A percentile compares a stretch with the other conserved stretches of the same genome.
Evolutionary conservation across 2,888 invertebrate genomes (phyloP).

Genomic region (Apotomis turbidana): DNA sequence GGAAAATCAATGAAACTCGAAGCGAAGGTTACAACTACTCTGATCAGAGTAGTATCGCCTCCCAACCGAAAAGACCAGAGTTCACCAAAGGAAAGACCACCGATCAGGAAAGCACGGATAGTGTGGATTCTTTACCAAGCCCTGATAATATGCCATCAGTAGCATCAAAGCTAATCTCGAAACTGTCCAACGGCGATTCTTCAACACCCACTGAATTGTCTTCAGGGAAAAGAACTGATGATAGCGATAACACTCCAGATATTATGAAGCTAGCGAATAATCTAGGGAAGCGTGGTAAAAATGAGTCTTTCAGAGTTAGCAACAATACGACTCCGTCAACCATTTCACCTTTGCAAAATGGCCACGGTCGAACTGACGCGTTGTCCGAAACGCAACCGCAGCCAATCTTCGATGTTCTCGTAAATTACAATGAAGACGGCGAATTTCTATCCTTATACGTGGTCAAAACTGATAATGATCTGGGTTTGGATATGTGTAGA

Average conservation of each 20-base stretch:
- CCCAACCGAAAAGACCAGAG: constrained; percentile 59
- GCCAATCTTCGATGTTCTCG: constrained; percentile 75
- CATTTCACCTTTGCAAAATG: constrained; percentile 77
- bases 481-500: constrained; percentile 77
- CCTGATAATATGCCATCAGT: constrained; percentile 69
- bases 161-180: constrained; percentile 73
- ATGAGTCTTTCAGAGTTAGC: constrained; percentile 70
- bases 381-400: constrained; percentile 71
- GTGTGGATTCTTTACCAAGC: constrained; percentile 66
- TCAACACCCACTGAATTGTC: constrained; percentile 72
- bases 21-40: constrained; percentile 68
- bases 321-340: constrained; percentile 78
- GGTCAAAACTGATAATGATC: constrained; percentile 75
- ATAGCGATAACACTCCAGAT: constrained; percentile 74
- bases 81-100: constrained; percentile 63
- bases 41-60: constrained; percentile 59
- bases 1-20: constrained; percentile 57
- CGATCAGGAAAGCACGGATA: constrained; percentile 77
- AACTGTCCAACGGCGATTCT: constrained; percentile 77
- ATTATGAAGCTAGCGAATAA: constrained; percentile 61
- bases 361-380: constrained; percentile 58
- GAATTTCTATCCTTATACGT: constrained; percentile 76
- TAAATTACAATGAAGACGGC: constrained; percentile 75
- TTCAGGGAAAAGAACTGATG: constrained; percentile 54
- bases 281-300: constrained; percentile 66